Percentiles rank a stretch among this genome's conserved stretches.
Conservation (phyloP, 2,888 invertebrate species). For the Platynereis dumerilii region DNA sequence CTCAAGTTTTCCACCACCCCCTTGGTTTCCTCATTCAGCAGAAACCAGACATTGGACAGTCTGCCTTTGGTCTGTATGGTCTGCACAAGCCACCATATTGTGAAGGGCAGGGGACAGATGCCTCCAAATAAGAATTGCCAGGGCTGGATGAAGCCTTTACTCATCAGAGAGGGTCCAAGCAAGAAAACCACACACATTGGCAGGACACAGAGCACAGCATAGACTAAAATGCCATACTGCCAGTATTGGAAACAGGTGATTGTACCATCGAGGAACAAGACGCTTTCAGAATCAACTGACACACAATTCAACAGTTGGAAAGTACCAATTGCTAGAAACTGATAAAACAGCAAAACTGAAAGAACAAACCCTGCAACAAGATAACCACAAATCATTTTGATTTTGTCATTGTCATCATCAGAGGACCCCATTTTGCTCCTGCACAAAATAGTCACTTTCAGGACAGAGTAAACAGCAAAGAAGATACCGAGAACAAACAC, state of each 20-base stretch:
- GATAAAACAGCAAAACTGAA: slow-evolving; percentile 20
- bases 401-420: not conserved
- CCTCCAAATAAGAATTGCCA: slow-evolving; percentile 26
- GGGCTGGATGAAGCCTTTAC: slow-evolving; percentile 16
- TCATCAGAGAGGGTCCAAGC: slow-evolving; percentile 24
- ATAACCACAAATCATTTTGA: slow-evolving; percentile 5
- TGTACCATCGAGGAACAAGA: slow-evolving; percentile 23
- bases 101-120: slow-evolving; percentile 23
- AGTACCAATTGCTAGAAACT: slow-evolving; percentile 21
- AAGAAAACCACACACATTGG: slow-evolving; percentile 22
- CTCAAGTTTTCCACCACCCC: slow-evolving; percentile 24
- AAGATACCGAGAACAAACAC: slow-evolving; percentile 23
- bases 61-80: not conserved
- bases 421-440: not conserved
- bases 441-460: not conserved
- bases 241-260: slow-evolving; percentile 18
- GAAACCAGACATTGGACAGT: not conserved
- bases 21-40: slow-evolving; percentile 14
- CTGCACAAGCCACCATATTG: slow-evolving; percentile 13
- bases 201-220: slow-evolving; percentile 20
- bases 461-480: slow-evolving; percentile 11
- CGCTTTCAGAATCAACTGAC: slow-evolving; percentile 19
- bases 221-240: slow-evolving; percentile 23
- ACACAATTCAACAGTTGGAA: slow-evolving; percentile 24
- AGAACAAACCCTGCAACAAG: slow-evolving; percentile 20